Evolutionary conservation across 2,113 vertebrate genomes (phyloP).

Genomic region (Nothoprocta perdicaria): DNA sequence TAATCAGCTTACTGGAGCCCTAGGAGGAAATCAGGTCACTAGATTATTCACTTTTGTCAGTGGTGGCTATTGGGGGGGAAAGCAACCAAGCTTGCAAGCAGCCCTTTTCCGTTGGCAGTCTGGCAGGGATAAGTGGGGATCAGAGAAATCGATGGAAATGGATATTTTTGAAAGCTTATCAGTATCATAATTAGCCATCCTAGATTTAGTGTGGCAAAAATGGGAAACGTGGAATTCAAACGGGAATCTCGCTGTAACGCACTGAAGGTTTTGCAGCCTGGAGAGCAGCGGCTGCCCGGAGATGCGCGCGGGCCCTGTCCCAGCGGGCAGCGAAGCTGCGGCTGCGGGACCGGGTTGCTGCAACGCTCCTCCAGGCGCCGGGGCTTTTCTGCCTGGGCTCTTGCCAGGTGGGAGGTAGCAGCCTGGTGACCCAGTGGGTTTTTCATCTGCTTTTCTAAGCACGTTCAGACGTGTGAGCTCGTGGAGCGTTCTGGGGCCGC

Average conservation of each 20-base stretch:
- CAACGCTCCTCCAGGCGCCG: neutral
- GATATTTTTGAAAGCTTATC: neutral
- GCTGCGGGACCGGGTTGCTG: neutral
- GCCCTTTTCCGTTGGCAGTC: neutral
- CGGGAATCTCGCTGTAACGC: neutral
- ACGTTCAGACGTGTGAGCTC: neutral
- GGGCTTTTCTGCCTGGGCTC: neutral
- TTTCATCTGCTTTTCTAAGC: neutral
- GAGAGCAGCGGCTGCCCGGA: neutral
- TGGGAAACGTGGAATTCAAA: neutral
- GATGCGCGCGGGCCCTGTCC: neutral
- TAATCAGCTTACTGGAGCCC: constrained; percentile 15
- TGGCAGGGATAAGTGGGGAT: neutral
- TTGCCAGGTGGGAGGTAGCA: neutral
- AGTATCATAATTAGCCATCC: neutral
- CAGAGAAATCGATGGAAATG: neutral
- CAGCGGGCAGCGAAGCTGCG: rapidly evolving
- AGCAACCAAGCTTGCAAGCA: neutral
- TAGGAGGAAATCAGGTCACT: constrained; percentile 13
- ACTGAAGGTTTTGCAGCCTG: neutral
- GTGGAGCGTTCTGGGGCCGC: neutral
- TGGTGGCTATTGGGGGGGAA: neutral
- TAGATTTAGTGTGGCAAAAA: neutral
- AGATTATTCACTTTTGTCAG: constrained; percentile 21
- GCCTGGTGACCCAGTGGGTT: neutral